phyloP scores from a whole-genome alignment of 2,888 invertebrate species.

The Eilema caniola region DNA sequence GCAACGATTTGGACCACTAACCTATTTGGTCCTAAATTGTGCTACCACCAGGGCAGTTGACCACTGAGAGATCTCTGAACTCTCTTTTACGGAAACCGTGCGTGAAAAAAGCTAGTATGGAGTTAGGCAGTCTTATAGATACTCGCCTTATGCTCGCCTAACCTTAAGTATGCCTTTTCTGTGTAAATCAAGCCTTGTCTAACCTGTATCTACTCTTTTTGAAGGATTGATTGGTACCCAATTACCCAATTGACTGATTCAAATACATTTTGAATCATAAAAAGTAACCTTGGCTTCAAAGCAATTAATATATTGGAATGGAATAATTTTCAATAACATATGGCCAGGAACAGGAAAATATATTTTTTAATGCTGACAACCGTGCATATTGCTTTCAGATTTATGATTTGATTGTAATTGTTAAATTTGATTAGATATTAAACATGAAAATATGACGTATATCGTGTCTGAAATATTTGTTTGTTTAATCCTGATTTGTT shows the following conservation, averaged over 20 bases:
- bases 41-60: no score
- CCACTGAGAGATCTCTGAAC: no score
- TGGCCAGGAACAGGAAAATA: neutral
- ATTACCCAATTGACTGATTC: slow-evolving; percentile 4
- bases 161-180: no score
- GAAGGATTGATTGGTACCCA: neutral
- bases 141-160: no score
- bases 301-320: neutral
- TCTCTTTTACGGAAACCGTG: no score
- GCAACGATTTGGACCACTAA: no score
- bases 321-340: neutral
- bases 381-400: neutral
- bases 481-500: neutral
- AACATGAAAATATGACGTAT: neutral
- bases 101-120: no score
- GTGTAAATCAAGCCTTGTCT: neutral
- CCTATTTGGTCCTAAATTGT: no score
- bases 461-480: neutral
- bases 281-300: neutral
- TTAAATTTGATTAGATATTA: neutral
- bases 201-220: neutral
- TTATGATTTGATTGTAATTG: neutral
- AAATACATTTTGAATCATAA: neutral
- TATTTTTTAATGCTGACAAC: neutral
- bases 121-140: no score